Conservation (phyloP, 2,797 vertebrate species). For the Spinus olivaceus region DNA sequence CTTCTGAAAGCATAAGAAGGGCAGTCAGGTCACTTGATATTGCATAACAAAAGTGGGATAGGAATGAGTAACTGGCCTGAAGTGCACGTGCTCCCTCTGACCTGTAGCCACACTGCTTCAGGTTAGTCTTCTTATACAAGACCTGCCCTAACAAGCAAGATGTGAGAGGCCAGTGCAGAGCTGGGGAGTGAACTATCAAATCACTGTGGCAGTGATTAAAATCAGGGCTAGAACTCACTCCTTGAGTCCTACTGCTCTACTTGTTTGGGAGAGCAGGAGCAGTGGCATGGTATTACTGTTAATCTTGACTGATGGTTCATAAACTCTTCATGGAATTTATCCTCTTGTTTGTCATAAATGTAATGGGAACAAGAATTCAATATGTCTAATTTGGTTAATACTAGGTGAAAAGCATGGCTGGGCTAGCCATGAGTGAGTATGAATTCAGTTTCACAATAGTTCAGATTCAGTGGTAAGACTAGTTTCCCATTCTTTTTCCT, state of each 20-base stretch:
- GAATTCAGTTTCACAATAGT: background rate
- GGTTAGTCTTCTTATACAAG: background rate
- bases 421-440: background rate
- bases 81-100: background rate
- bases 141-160: background rate
- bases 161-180: background rate
- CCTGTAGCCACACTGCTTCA: background rate
- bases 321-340: background rate
- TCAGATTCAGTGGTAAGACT: background rate
- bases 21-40: background rate
- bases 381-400: background rate
- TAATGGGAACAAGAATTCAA: background rate
- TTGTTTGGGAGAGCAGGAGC: background rate
- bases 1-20: background rate
- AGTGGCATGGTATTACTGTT: background rate
- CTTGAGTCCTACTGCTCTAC: background rate
- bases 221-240: background rate
- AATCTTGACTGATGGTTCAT: background rate
- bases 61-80: background rate
- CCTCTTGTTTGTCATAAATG: background rate
- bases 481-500: background rate
- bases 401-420: background rate
- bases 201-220: background rate
- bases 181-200: background rate
- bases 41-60: background rate